Conservation (phyloP, 92 coral and sea anemone genomes). For the Phenganax marumi region DNA sequence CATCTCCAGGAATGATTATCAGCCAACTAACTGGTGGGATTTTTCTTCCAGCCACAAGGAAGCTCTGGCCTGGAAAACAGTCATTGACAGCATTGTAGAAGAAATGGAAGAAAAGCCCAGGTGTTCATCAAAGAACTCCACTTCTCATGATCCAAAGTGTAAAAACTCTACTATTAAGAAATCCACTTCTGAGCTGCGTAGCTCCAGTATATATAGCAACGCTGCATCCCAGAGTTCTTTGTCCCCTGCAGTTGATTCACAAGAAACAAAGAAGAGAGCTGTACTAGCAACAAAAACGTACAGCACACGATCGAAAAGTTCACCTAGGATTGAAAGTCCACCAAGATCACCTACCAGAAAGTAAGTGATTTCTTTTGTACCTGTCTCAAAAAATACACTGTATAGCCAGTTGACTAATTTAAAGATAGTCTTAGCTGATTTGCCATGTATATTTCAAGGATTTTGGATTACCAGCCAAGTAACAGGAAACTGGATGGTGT, state of each 20-base stretch:
- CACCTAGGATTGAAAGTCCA: background rate
- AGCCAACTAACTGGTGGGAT: background rate
- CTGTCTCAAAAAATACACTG: background rate
- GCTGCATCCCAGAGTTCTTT: no score
- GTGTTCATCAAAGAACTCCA: no score
- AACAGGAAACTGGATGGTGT: conserved; percentile 64
- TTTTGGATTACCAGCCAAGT: conserved; percentile 74
- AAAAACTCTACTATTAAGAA: no score
- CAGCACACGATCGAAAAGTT: conserved; percentile 32
- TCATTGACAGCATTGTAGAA: no score
- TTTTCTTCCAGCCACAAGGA: background rate
- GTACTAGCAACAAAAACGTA: background rate
- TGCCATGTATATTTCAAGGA: conserved; percentile 38
- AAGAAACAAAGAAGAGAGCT: background rate
- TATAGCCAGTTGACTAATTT: background rate
- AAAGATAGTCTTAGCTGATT: background rate
- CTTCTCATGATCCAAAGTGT: no score
- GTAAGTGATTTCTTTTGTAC: conserved; percentile 34
- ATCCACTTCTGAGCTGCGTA: no score
- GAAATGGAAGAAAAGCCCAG: no score
- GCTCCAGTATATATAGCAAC: no score
- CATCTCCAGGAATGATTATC: no score
- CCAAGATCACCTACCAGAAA: conserved; percentile 37
- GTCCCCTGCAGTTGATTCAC: no score
- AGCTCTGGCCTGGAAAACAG: background rate